Conservation (phyloP, 2,113 vertebrate genomes). For the Tympanuchus pallidicinctus region DNA sequence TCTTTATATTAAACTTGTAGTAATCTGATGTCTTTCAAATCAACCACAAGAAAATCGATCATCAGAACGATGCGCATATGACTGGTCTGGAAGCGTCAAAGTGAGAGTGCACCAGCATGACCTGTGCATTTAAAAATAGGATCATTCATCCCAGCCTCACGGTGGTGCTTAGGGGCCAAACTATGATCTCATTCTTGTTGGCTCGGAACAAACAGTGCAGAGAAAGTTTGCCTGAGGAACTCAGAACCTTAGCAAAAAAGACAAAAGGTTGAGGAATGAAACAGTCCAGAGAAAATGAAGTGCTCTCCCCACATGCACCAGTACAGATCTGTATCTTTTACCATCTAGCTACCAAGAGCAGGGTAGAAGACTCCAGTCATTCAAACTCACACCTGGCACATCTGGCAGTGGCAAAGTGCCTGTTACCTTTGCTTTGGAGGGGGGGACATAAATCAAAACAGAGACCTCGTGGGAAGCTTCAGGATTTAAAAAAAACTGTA, state of each 20-base stretch:
- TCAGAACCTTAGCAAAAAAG: conserved; percentile 59
- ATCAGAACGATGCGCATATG: conserved; percentile 35
- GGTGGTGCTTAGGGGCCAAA: conserved; percentile 26
- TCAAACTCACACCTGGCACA: background rate
- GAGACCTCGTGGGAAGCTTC: conserved; percentile 22
- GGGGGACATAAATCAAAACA: background rate
- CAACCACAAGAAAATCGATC: conserved; percentile 41
- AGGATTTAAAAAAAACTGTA: background rate
- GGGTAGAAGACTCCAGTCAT: background rate
- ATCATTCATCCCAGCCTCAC: conserved; percentile 26
- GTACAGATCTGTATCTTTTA: background rate
- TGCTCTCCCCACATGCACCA: background rate
- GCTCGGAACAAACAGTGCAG: conserved; percentile 35
- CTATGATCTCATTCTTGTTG: conserved; percentile 57
- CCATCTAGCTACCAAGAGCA: background rate
- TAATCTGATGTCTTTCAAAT: conserved; percentile 58
- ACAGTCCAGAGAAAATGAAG: background rate
- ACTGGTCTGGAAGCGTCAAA: conserved; percentile 39
- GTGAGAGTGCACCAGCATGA: conserved; percentile 38
- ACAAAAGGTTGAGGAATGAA: conserved; percentile 48
- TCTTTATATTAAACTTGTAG: background rate
- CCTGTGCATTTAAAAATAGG: background rate
- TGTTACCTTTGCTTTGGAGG: background rate
- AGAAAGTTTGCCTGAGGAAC: background rate
- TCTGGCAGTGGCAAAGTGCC: background rate